These are phyloP conservation scores for Arothron firmamentum DNA, from an alignment of 2,113 vertebrate genomes.

Conservation along the genomic window DNA sequence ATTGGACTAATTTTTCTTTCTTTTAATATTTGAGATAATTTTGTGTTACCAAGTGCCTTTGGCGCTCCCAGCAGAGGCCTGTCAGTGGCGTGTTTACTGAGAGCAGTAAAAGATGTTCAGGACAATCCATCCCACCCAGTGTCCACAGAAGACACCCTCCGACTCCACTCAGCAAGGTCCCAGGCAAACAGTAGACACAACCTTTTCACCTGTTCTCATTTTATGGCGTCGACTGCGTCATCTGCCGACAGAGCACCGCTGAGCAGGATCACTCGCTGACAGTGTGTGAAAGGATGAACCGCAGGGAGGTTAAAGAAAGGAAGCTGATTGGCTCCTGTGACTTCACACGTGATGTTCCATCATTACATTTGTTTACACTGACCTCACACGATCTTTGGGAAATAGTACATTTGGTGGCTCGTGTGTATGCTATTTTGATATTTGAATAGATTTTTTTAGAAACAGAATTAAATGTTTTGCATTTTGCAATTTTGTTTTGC, in stretches of 20 bases:
- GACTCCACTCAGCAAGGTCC: conserved; percentile 22
- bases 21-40: conserved; percentile 27
- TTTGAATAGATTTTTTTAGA: too few relatives aligned
- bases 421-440: too few relatives aligned
- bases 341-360: too few relatives aligned
- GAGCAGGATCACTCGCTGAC: conserved; percentile 18
- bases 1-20: not conserved
- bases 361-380: too few relatives aligned
- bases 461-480: too few relatives aligned
- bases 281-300: conserved; percentile 3
- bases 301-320: not conserved
- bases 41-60: conserved; percentile 8
- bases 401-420: too few relatives aligned
- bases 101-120: conserved; percentile 52
- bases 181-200: conserved; percentile 22
- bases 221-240: conserved; percentile 37
- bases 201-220: conserved; percentile 33
- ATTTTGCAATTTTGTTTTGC: too few relatives aligned
- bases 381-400: too few relatives aligned
- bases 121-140: conserved; percentile 32
- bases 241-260: conserved; percentile 9
- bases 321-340: not conserved
- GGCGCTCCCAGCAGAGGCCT: conserved; percentile 20
- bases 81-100: conserved; percentile 45
- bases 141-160: conserved; percentile 6